phyloP scores from a whole-genome alignment of 2,113 vertebrate species.

The Podarcis cretensis region DNA sequence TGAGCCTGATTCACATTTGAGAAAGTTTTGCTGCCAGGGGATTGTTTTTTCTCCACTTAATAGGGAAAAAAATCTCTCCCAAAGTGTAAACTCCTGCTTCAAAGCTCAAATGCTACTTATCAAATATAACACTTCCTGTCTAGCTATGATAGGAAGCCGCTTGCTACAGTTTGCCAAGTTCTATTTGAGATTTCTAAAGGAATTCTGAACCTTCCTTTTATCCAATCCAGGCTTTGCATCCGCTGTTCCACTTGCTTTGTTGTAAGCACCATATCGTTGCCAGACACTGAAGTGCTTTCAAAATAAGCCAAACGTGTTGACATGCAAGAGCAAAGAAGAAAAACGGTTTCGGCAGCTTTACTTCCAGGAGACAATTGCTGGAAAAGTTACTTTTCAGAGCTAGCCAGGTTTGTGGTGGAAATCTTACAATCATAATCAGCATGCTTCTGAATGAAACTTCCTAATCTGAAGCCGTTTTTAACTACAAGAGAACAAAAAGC shows the following conservation, averaged over 20 bases:
- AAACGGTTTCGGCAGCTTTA: conserved; percentile 8
- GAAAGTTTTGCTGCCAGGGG: neutral
- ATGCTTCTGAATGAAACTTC: neutral
- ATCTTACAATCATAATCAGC: neutral
- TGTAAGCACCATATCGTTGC: neutral
- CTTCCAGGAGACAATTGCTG: conserved; percentile 21
- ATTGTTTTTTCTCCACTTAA: conserved; percentile 3
- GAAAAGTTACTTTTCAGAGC: neutral
- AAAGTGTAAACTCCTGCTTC: conserved; percentile 8
- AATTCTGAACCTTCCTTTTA: conserved; percentile 11
- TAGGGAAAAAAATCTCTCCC: neutral
- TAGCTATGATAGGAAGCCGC: neutral
- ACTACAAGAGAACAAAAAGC: neutral
- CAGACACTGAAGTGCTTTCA: conserved; percentile 16
- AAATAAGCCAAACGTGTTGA: conserved; percentile 21
- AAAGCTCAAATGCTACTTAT: neutral
- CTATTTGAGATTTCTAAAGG: conserved; percentile 10
- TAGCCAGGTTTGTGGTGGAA: neutral
- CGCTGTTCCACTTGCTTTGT: conserved; percentile 19
- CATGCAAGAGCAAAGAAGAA: neutral
- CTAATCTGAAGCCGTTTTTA: neutral
- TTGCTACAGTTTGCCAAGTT: neutral
- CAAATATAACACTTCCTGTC: conserved; percentile 8
- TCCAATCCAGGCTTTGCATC: conserved; percentile 7
- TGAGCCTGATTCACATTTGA: neutral